Evolutionary conservation across 2,888 invertebrate species (phyloP).

Genomic region (Steromphala cineraria): DNA sequence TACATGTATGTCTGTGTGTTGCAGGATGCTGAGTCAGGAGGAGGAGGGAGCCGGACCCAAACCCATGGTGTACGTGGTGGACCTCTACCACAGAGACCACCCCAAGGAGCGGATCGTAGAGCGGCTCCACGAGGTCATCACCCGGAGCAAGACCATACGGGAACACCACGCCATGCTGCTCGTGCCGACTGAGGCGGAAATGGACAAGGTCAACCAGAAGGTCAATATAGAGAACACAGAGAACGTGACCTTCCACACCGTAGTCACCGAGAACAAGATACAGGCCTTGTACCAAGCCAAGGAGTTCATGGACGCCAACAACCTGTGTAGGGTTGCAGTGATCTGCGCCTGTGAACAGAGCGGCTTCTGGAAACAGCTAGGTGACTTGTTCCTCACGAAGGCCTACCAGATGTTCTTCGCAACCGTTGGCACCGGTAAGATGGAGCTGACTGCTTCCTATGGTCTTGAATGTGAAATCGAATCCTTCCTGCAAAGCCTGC

Average conservation of each 20-base stretch:
- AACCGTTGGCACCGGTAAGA: not conserved
- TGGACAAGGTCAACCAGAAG: not conserved
- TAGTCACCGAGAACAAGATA: slow-evolving; percentile 22
- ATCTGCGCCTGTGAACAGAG: slow-evolving; percentile 21
- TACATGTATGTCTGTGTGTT: not conserved
- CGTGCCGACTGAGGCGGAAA: not conserved
- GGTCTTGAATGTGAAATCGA: not conserved
- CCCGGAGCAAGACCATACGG: not conserved
- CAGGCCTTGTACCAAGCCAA: slow-evolving; percentile 36
- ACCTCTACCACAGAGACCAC: slow-evolving; percentile 18
- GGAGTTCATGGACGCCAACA: slow-evolving; percentile 25
- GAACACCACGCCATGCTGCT: slow-evolving; percentile 7
- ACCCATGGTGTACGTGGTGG: slow-evolving; percentile 6
- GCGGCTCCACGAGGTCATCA: not conserved
- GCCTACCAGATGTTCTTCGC: slow-evolving; percentile 13
- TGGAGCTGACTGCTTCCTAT: slow-evolving; percentile 18
- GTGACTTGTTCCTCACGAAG: slow-evolving; percentile 13
- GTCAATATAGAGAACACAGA: not conserved
- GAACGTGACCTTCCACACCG: not conserved
- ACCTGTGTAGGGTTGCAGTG: slow-evolving; percentile 22
- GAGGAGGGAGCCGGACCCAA: not conserved
- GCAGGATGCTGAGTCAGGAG: slow-evolving; percentile 9
- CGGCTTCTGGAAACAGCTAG: slow-evolving; percentile 17
- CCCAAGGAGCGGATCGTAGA: not conserved
- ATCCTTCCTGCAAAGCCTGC: not conserved